These are phyloP conservation scores for Ditylenchus dipsaci DNA, from an alignment of 1,140 invertebrate genomes.

Conservation along the genomic window DNA sequence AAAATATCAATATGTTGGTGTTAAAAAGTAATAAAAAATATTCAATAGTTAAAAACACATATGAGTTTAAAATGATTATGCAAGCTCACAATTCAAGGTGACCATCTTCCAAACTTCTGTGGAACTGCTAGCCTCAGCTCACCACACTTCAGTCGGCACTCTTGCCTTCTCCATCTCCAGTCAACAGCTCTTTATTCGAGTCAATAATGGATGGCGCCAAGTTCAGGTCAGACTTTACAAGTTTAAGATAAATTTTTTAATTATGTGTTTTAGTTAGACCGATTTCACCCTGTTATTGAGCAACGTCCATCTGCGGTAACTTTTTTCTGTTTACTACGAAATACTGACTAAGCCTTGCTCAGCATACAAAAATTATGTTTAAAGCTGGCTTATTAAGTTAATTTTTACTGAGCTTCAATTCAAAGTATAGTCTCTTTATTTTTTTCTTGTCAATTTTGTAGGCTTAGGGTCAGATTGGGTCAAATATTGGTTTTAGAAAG, in stretches of 20 bases:
- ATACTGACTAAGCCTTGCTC: background rate
- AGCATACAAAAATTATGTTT: conserved; percentile 15
- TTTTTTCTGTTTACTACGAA: no score
- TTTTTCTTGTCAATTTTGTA: no score
- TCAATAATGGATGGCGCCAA: conserved; percentile 45
- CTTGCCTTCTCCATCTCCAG: conserved; percentile 47
- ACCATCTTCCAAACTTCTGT: conserved; percentile 44
- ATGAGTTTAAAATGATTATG: no score
- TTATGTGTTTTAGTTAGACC: conserved; percentile 18
- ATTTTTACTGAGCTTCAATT: no score
- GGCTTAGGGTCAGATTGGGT: no score
- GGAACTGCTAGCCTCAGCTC: conserved; percentile 37
- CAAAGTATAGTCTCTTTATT: no score
- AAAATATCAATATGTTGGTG: no score
- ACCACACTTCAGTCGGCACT: conserved; percentile 22
- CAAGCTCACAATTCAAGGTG: conserved; percentile 10
- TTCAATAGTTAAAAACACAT: no score
- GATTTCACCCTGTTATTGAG: conserved; percentile 40
- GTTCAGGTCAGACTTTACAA: conserved; percentile 19
- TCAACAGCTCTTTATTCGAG: conserved; percentile 47
- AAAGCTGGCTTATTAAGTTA: no score
- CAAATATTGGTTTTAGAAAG: no score
- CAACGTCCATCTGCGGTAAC: conserved; percentile 31
- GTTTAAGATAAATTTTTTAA: background rate
- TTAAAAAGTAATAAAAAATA: no score